Base-by-base conservation (phyloP, 2,797 vertebrate genomes). In the Danionella dracula region DNA sequence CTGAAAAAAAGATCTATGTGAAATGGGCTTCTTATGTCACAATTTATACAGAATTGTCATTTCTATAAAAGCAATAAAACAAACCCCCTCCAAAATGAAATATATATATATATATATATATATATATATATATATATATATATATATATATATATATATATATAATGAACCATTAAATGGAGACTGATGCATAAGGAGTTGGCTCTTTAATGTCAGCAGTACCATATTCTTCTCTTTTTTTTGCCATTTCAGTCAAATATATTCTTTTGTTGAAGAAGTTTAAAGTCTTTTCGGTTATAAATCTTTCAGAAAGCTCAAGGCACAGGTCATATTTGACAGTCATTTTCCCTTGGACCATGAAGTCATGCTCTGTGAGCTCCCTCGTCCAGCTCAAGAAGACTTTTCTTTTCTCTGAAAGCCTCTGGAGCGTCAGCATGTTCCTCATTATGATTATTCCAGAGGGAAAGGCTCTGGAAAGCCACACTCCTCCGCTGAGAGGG, bases 361-460 rank as follows among this genome's bases (percentile, higher is more conserved):
- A 85, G 87, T 88, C 86, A 85, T 83, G 86, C 81, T 85, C 81
- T 15, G 77, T 69, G 79, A 88, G 87, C 85, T 87, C 85, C 27
- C 82, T 83, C 79, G 81, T 83, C 87, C 87, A 83, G 85, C 86
- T 82, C 81, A 83, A 86, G 82, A 82, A 84, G 81, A 83, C 74
- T 80, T 83, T 83, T 80, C 44, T 35, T 76, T 56, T 78, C 75
- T 79, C 86, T 86, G 87, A 90, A 90, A 83, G 83, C 85, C 85
- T 88, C 84, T 85, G 85, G 85, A 87, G 80, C 81, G 75, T 83
- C 77, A 77, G 74, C 77, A 73, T 81, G 85, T 87, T 86, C 85
- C 79, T 83, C 83, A 76, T 81, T 85, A 81, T 82, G 85, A 88
- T 88, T 87, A 82, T 84, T 79, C 83, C 65, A 74, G 53, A 76